A percentile compares a stretch with the other conserved stretches of the same genome.
phyloP scores from a whole-genome alignment of 2,888 invertebrate species.

The Noctua janthina region DNA sequence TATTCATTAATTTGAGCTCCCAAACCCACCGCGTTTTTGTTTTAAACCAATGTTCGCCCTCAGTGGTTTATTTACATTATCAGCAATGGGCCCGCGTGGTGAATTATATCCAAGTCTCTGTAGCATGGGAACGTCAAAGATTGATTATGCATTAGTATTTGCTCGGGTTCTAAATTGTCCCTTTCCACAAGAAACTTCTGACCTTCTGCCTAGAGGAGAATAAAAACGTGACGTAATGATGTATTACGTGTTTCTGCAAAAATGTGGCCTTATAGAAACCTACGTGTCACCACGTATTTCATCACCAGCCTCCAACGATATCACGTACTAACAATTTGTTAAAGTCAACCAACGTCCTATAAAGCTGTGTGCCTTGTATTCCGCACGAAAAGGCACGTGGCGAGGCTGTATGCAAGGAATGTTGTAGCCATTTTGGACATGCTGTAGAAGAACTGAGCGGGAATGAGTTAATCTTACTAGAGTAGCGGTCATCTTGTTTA shows the following conservation, averaged over 20 bases:
- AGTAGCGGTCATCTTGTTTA: constrained; percentile 4
- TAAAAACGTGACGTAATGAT: not conserved
- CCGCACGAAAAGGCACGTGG: not conserved
- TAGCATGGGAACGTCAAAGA: not conserved
- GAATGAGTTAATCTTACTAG: constrained; percentile 14
- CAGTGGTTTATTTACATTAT: not conserved
- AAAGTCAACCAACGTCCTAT: not conserved
- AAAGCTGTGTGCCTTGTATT: not conserved
- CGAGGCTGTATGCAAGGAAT: constrained; percentile 1
- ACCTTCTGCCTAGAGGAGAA: not conserved
- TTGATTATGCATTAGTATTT: not conserved
- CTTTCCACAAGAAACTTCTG: not conserved
- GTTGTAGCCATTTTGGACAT: not conserved
- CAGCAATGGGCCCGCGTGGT: not conserved
- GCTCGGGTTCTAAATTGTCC: not conserved
- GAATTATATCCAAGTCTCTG: not conserved
- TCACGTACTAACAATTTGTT: constrained; percentile 38
- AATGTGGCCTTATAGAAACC: constrained; percentile 1
- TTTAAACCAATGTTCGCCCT: not conserved
- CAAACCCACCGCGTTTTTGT: no score
- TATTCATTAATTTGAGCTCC: no score
- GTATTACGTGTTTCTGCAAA: not conserved
- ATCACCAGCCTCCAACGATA: constrained; percentile 20
- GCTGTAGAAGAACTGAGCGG: not conserved
- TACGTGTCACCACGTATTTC: constrained; percentile 26